Percentiles rank a stretch among this genome's conserved stretches.
phyloP scores from a whole-genome alignment of 1,140 invertebrate species.

The Rhizoglyphus robini region DNA sequence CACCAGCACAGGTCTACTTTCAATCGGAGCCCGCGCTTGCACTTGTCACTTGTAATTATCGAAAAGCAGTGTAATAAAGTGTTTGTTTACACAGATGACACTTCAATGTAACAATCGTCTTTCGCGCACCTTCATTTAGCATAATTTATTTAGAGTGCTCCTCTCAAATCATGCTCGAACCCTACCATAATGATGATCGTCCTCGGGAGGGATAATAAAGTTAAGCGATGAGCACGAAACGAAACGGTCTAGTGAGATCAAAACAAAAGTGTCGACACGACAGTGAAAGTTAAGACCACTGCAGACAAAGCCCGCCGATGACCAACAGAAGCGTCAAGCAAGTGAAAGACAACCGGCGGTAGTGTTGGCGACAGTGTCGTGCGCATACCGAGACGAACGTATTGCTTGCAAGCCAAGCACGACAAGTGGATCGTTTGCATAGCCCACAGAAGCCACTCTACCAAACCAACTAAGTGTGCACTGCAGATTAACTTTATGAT shows the following conservation, averaged over 20 bases:
- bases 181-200: too few relatives aligned
- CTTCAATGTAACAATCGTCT: not conserved
- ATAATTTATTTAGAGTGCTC: too few relatives aligned
- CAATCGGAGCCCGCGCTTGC: not conserved
- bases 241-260: too few relatives aligned
- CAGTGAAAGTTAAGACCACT: not conserved
- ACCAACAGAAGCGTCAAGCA: not conserved
- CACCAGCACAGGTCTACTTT: not conserved
- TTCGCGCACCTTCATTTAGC: too few relatives aligned
- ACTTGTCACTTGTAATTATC: not conserved
- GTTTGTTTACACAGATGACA: conserved; percentile 1
- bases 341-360: not conserved
- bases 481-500: not conserved
- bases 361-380: not conserved
- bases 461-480: not conserved
- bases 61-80: not conserved
- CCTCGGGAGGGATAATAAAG: too few relatives aligned
- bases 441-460: not conserved
- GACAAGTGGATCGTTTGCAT: not conserved
- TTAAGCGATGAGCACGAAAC: too few relatives aligned
- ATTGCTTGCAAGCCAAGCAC: not conserved
- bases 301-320: not conserved
- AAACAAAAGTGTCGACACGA: not conserved
- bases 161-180: too few relatives aligned
- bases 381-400: too few relatives aligned